Conservation (phyloP, 2,888 invertebrate genomes). For the Hydropsyche betteni region DNA sequence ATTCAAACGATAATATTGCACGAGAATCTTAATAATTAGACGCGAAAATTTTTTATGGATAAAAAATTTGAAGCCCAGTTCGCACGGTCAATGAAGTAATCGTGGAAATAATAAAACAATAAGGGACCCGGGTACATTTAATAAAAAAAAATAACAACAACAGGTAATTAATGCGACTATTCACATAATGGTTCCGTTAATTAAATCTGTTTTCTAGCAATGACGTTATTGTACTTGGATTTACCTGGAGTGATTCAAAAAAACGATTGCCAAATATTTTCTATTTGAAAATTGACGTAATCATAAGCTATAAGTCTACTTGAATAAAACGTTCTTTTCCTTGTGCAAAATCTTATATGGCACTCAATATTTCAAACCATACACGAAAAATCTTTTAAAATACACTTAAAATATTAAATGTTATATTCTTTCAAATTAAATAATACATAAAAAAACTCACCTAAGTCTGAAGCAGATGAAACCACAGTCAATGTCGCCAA, state of each 20-base stretch:
- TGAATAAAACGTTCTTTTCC: background rate
- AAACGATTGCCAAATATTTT: constrained; percentile 2
- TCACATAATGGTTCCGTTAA: constrained; percentile 1
- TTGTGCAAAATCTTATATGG: background rate
- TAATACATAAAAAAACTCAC: constrained; percentile 12
- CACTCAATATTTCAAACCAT: background rate
- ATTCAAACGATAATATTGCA: background rate
- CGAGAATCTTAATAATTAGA: background rate
- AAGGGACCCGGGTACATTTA: background rate
- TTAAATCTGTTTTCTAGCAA: background rate
- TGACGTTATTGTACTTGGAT: background rate
- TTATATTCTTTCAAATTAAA: constrained; percentile 4
- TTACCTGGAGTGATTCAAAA: background rate
- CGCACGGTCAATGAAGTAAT: constrained; percentile 21
- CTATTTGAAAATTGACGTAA: constrained; percentile 11
- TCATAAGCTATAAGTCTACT: background rate
- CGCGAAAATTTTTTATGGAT: background rate
- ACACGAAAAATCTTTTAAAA: background rate
- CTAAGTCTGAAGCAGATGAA: background rate
- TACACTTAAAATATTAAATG: background rate
- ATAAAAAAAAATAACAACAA: too few relatives aligned
- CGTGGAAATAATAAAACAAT: constrained; percentile 21
- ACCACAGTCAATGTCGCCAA: background rate
- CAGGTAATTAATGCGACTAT: constrained; percentile 4
- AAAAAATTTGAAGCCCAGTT: constrained; percentile 14